Conservation (phyloP, 92 coral and sea anemone genomes). For the Metridium senile region DNA sequence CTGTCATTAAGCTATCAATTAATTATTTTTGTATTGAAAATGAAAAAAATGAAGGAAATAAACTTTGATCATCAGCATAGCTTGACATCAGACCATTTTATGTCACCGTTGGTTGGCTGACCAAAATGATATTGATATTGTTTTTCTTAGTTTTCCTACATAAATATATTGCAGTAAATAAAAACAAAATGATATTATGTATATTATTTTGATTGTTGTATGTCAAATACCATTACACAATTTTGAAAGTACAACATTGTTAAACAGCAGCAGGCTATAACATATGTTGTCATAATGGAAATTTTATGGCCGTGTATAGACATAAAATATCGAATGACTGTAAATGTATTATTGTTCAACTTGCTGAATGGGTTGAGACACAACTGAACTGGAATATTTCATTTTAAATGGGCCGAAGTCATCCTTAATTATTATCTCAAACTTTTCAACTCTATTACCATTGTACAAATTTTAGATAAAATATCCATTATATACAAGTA, state of each 20-base stretch:
- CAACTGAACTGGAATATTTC: slow-evolving; percentile 16
- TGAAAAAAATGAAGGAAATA: background rate
- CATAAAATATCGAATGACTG: background rate
- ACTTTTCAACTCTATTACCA: background rate
- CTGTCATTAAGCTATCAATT: background rate
- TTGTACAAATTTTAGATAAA: too few relatives aligned
- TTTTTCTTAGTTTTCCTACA: background rate
- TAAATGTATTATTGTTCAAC: background rate
- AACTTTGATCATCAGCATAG: background rate
- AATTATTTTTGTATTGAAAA: background rate
- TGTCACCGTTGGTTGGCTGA: background rate
- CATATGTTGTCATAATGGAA: background rate
- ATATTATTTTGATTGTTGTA: too few relatives aligned
- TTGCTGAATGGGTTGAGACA: slow-evolving; percentile 36
- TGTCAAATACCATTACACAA: background rate
- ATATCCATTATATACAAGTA: too few relatives aligned
- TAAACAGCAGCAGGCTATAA: background rate
- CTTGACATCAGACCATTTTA: background rate
- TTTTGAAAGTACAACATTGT: background rate
- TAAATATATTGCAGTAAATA: background rate
- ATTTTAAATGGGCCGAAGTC: background rate
- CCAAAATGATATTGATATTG: background rate
- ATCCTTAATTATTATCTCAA: background rate
- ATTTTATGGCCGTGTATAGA: background rate
- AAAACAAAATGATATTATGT: too few relatives aligned